Evolutionary conservation across 2,888 invertebrate species (phyloP), one percentile per base, ranked within the genome.

Genomic region (Cynaeus angustus): DNA sequence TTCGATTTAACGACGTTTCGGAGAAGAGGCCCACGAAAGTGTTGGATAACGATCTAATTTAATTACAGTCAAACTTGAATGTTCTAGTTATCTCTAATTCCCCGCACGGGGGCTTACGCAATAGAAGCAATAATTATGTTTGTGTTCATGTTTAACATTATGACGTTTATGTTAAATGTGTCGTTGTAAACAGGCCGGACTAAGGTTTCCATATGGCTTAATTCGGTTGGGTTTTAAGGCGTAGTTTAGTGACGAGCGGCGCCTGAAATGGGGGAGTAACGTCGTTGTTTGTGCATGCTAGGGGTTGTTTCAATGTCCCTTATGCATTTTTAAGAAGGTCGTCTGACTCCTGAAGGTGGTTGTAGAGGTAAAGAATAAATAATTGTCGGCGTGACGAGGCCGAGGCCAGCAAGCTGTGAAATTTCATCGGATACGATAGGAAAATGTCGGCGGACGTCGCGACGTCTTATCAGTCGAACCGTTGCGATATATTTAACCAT

Each of bases 361-460:
- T 12, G 43, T 43, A n/a, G 38, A 56, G 37, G 41, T 43, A 26
- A 50, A 50, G 48, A 43, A 58, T 43, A 33, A 62, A 62, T 62
- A 46, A 74, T 73, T 74, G 72, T 75, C 12, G 43, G 21, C n/a
- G 21, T 79, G 79, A 81, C 48, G 48, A 50, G 26, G 48, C 14
- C 79, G 81, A 80, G 80, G 80, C 79, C 80, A 81, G 72, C 76
- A 77, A 79, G 79, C 79, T 79, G 74, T 74, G 72, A 52, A 52
- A 37, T 53, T 53, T 38, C 33, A 26, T 70, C 52, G 48, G 69
- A 72, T 75, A 77, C 78, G 76, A 77, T 71, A 76, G 73, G 77
- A 79, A 82, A 78, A 80, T 79, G 81, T 79, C 79, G 77, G 77
- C 77, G 66, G 43, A 61, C 68, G 69, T 16, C 52, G 37, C 45